phyloP scores from a whole-genome alignment of 2,888 invertebrate species.

The Melanotus villosus region DNA sequence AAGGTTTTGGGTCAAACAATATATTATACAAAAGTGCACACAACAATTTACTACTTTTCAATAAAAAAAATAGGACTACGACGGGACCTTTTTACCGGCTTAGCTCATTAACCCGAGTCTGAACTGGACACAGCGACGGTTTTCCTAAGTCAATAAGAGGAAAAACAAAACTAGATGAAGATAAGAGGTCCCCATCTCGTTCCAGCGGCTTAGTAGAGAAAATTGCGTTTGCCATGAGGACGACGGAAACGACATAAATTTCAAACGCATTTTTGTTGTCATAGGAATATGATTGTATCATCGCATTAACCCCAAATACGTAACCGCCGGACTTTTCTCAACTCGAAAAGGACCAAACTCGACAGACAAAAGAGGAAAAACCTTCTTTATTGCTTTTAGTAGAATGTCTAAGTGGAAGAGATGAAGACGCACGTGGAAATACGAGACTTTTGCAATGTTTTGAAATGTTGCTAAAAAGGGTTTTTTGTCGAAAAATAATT shows the following conservation, averaged over 20 bases:
- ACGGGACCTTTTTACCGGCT: background rate
- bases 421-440: background rate
- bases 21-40: too few relatives aligned
- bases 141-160: slow-evolving; percentile 5
- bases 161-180: slow-evolving; percentile 12
- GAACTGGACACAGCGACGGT: background rate
- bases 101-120: background rate
- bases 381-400: slow-evolving; percentile 4
- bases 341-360: background rate
- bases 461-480: background rate
- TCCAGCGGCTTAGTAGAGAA: slow-evolving; percentile 15
- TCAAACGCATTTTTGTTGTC: slow-evolving; percentile 15
- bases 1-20: too few relatives aligned
- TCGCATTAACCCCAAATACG: background rate
- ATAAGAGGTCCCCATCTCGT: slow-evolving; percentile 5
- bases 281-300: slow-evolving; percentile 15
- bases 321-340: background rate
- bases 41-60: background rate
- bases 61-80: background rate
- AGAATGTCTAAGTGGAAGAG: background rate
- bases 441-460: background rate
- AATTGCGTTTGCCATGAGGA: slow-evolving; percentile 13
- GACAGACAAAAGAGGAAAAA: background rate
- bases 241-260: slow-evolving; percentile 12
- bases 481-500: too few relatives aligned